Conservation (phyloP, 2,888 invertebrate species). For the Luperina nickerlii region DNA sequence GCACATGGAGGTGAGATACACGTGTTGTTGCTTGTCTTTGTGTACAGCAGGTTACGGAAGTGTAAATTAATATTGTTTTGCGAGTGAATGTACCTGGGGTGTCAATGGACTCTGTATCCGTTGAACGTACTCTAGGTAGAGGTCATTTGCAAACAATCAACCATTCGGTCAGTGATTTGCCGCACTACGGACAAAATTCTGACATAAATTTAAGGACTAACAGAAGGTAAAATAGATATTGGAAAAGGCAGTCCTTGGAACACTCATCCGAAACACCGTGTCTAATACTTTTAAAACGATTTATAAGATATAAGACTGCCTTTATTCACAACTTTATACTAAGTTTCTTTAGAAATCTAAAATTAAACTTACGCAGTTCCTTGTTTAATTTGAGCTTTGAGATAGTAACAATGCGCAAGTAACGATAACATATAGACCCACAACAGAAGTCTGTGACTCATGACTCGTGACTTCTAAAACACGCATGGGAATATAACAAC, state of each 20-base stretch:
- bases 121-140: background rate
- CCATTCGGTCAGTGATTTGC: background rate
- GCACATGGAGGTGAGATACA: conserved; percentile 50
- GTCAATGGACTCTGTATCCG: conserved; percentile 12
- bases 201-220: background rate
- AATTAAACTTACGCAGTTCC: background rate
- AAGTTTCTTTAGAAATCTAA: background rate
- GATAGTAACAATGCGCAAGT: conserved; percentile 25
- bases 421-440: conserved; percentile 29
- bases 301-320: background rate
- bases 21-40: conserved; percentile 51
- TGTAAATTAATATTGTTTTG: conserved; percentile 56
- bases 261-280: background rate
- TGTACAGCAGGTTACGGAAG: conserved; percentile 42
- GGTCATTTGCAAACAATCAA: background rate
- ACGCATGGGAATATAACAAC: conserved; percentile 47
- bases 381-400: conserved; percentile 4
- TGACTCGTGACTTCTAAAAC: conserved; percentile 28
- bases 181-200: no score
- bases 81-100: background rate
- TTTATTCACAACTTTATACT: background rate
- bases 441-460: conserved; percentile 46
- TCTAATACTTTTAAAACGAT: background rate
- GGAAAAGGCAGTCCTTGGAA: background rate
- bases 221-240: background rate